Conservation (phyloP, 2,113 vertebrate genomes). For the Uropsilus gracilis region DNA sequence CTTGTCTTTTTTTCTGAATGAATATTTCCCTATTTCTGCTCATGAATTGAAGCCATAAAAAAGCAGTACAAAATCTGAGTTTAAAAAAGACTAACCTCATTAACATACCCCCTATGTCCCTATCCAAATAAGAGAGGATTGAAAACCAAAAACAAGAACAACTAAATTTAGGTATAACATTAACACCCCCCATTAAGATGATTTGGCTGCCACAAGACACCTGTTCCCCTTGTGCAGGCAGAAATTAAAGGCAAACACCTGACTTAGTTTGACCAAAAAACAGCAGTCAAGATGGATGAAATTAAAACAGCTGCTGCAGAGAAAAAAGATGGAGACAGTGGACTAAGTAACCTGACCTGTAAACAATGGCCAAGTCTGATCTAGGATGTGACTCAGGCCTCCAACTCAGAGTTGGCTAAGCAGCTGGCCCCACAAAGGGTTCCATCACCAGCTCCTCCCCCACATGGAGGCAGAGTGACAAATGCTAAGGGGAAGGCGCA, state of each 20-base stretch:
- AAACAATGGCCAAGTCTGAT: not conserved
- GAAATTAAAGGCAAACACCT: not conserved
- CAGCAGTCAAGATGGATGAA: not conserved
- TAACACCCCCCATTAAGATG: not conserved
- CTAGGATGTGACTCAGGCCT: not conserved
- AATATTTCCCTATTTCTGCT: not conserved
- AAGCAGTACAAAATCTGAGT: not conserved
- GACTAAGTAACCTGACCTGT: not conserved
- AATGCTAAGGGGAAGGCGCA: not conserved
- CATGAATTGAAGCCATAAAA: not conserved
- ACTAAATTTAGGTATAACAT: constrained; percentile 9
- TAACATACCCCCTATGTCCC: not conserved
- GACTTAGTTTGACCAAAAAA: not conserved
- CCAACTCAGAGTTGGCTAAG: not conserved
- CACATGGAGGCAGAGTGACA: not conserved
- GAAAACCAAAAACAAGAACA: too few species aligned
- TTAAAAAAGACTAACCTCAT: not conserved
- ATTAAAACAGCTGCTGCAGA: not conserved
- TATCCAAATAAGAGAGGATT: not conserved
- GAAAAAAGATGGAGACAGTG: not conserved
- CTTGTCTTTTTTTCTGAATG: not conserved
- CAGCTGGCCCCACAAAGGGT: not conserved
- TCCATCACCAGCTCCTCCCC: not conserved
- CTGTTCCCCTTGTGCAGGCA: not conserved
- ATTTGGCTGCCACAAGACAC: not conserved